Conservation (phyloP, 2,797 vertebrate genomes). For the Mormyrus hasselquistii region DNA sequence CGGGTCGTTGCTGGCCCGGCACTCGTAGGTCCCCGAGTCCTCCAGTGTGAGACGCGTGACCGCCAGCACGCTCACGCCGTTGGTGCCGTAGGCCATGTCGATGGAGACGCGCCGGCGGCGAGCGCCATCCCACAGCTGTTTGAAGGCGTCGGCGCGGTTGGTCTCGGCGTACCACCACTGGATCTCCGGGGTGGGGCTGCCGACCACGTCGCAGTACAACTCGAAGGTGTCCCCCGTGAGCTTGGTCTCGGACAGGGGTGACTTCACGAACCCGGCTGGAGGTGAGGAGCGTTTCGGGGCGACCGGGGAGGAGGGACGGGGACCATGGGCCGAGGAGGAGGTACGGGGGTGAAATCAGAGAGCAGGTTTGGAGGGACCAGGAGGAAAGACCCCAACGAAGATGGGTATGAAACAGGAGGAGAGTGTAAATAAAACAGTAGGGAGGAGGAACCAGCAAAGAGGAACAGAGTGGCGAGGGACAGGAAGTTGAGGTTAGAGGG, state of each 20-base stretch:
- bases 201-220: conserved; percentile 99
- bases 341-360: neutral
- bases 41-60: conserved; percentile 79
- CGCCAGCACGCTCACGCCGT: conserved; percentile 82
- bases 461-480: neutral
- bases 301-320: conserved; percentile 49
- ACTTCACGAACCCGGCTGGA: conserved; percentile 99
- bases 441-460: neutral
- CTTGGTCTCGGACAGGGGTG: conserved; percentile 98
- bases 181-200: conserved; percentile 97
- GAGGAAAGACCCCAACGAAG: neutral
- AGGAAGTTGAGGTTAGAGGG: neutral
- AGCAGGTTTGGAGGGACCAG: neutral
- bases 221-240: conserved; percentile 99
- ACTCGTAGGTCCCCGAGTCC: conserved; percentile 93
- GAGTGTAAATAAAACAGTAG: neutral
- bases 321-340: conserved; percentile 72
- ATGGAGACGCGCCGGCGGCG: conserved; percentile 92
- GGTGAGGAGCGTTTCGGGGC: conserved; percentile 52
- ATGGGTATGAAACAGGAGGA: neutral
- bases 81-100: conserved; percentile 86
- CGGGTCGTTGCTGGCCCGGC: conserved; percentile 95
- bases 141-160: conserved; percentile 97
- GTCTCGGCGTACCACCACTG: conserved; percentile 99
- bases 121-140: conserved; percentile 95